Conservation (phyloP, 2,888 invertebrate species). For the Dynastes maya region DNA sequence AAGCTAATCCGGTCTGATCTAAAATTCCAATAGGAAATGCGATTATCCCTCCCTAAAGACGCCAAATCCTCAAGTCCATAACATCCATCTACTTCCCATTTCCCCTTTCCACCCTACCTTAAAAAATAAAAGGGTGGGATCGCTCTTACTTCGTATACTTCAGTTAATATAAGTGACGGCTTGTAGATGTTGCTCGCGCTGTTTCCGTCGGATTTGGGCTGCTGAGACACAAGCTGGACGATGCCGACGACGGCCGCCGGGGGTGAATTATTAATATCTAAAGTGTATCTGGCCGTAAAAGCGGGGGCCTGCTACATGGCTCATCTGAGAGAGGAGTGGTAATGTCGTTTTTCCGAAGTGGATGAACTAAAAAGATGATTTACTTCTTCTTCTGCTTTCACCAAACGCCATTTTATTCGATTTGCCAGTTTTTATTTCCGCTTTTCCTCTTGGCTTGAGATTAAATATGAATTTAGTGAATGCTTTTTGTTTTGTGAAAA, state of each 20-base stretch:
- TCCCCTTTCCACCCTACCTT: no score
- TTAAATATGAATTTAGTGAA: no score
- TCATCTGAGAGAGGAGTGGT: neutral
- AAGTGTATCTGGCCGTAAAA: constrained; percentile 27
- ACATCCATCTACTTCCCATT: no score
- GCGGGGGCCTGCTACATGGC: neutral
- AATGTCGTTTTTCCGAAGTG: constrained; percentile 2
- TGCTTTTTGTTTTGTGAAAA: no score
- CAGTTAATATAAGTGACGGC: neutral
- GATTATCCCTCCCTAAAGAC: no score
- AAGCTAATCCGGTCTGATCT: no score
- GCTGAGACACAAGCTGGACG: neutral
- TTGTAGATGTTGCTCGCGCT: neutral
- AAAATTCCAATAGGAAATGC: no score
- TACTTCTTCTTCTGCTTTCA: neutral
- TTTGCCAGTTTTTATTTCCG: no score
- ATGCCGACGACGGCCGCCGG: constrained; percentile 1
- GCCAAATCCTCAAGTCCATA: no score
- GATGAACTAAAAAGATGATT: constrained; percentile 10
- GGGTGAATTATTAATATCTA: constrained; percentile 22
- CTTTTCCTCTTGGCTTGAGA: no score
- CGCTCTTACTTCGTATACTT: neutral
- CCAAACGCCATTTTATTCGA: neutral
- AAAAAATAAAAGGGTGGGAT: neutral
- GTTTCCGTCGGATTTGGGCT: neutral